Conservation (phyloP, 1,140 invertebrate species). For the Drosophila takahashii region DNA sequence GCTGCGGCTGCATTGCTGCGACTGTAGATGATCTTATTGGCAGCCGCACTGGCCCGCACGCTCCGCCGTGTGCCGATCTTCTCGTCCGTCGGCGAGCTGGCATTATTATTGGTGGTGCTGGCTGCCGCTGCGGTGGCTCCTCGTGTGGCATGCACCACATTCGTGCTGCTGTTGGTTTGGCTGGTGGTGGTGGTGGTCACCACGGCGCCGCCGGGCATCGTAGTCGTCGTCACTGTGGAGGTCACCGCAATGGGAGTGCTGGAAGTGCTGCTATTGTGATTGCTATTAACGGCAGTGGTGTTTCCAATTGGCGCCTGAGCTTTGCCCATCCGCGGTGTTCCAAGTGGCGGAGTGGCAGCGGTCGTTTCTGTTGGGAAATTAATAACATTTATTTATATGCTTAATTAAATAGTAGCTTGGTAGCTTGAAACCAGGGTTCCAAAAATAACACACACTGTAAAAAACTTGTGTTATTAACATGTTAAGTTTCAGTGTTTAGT, state of each 20-base stretch:
- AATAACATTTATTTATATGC: too few relatives aligned
- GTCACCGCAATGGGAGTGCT: constrained; percentile 32
- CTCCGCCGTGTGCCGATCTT: constrained; percentile 81
- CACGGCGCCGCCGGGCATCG: constrained; percentile 36
- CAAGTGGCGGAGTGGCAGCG: constrained; percentile 17
- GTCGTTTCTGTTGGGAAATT: constrained; percentile 38
- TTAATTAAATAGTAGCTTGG: too few relatives aligned
- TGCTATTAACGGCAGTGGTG: constrained; percentile 19
- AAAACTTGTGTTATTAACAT: too few relatives aligned
- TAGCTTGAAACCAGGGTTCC: too few relatives aligned
- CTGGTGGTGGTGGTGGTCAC: constrained; percentile 23
- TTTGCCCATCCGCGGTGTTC: constrained; percentile 41
- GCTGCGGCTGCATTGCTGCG: constrained; percentile 65
- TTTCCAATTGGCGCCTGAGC: constrained; percentile 31
- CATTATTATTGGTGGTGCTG: constrained; percentile 54
- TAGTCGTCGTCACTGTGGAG: constrained; percentile 16
- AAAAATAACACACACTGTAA: too few relatives aligned
- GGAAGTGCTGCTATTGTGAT: constrained; percentile 33
- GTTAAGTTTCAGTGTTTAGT: too few relatives aligned
- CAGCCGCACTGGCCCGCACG: constrained; percentile 75
- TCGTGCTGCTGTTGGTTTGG: constrained; percentile 34
- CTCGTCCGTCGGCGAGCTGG: constrained; percentile 75
- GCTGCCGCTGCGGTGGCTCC: constrained; percentile 70
- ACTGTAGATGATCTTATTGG: constrained; percentile 81
- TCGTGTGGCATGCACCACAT: constrained; percentile 66